A percentile compares a stretch with the other conserved stretches of the same genome.
These are phyloP conservation scores for Ptychodera flava DNA, from an alignment of 35 echinoderm and acorn worm genomes.

Conservation along the genomic window DNA sequence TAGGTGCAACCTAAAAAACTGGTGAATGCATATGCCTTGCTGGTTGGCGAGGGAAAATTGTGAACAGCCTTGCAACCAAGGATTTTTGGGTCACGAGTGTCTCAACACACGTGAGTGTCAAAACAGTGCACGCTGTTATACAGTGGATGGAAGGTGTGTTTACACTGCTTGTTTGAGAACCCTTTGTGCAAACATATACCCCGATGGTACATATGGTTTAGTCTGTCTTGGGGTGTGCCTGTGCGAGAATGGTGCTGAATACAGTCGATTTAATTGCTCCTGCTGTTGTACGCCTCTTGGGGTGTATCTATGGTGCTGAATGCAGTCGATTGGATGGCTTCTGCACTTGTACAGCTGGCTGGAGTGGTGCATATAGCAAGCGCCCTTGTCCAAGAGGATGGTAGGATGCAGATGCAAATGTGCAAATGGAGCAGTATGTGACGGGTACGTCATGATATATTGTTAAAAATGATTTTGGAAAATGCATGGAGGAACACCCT, in stretches of 20 bases:
- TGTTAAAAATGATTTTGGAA: too few species aligned
- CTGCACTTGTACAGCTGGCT: slow-evolving; percentile 61
- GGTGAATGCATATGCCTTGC: slow-evolving; percentile 60
- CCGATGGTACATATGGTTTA: slow-evolving; percentile 20
- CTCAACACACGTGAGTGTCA: not conserved
- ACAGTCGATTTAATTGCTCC: not conserved
- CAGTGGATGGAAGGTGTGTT: slow-evolving; percentile 45
- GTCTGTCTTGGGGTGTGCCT: slow-evolving; percentile 47
- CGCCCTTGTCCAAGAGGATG: slow-evolving; percentile 37
- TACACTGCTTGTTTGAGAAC: slow-evolving; percentile 28
- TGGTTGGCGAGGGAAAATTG: slow-evolving; percentile 70
- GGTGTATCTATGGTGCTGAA: slow-evolving; percentile 12
- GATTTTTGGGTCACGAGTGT: slow-evolving; percentile 33
- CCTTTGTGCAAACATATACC: not conserved
- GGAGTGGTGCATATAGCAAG: slow-evolving; percentile 46
- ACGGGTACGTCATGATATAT: slow-evolving; percentile 8
- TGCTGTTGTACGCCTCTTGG: not conserved
- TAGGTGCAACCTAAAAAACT: slow-evolving; percentile 42
- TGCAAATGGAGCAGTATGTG: slow-evolving; percentile 54
- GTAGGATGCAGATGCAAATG: slow-evolving; percentile 62
- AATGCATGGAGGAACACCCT: too few species aligned
- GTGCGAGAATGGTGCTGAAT: slow-evolving; percentile 26
- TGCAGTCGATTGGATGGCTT: slow-evolving; percentile 55
- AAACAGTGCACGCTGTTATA: not conserved
- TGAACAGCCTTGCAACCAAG: slow-evolving; percentile 45